Evolutionary conservation across 2,113 vertebrate species (phyloP), one percentile per base, ranked within the genome.

Genomic region (Ovis canadensis): DNA sequence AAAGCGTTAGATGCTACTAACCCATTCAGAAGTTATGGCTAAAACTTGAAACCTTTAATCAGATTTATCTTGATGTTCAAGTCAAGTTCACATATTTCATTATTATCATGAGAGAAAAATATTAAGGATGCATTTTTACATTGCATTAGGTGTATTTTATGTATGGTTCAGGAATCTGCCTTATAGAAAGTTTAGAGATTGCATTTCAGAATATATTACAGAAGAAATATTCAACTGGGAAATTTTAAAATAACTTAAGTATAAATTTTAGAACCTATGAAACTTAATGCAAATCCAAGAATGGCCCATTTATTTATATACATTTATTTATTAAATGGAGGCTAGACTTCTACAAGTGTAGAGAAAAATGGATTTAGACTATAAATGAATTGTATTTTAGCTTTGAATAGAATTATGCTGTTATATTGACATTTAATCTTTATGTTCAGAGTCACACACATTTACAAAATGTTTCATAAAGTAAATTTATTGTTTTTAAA

Each of bases 1-100:
- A 96, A 92, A 80, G 50, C 55, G 27, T 85, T 97, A 93, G 84
- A 33, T 60, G 27, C 33, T 83, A 80, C 62, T 96, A 90, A 95
- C 40, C 50, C 43, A 67, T 91, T 82, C 64, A 1, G 87, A 97
- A 93, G 60, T 88, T 91, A 82, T 77, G 82, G 80, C 52, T 97
- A 89, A 96, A 84, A 91, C 43, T 60, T 90, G 40, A 95, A 97
- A 62, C 52, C 55, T 96, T 95, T 80, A 74, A 91, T 95, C 57
- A 88, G 83, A 91, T 89, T 74, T 43, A 74, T 78, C 83, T 60
- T 95, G 86, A 93, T 74, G 29, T 90, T 98, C 83, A 92, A 94
- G 55, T 57, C 55, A 57, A 62, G 59, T 31, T 62, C 59, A 62
- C 60, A 31, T 88, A 87, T 43, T 92, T n/a, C 78, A 25, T 94